These are phyloP conservation scores for Galaxea fascicularis DNA, from an alignment of 92 coral and sea anemone genomes.

Conservation along the genomic window DNA sequence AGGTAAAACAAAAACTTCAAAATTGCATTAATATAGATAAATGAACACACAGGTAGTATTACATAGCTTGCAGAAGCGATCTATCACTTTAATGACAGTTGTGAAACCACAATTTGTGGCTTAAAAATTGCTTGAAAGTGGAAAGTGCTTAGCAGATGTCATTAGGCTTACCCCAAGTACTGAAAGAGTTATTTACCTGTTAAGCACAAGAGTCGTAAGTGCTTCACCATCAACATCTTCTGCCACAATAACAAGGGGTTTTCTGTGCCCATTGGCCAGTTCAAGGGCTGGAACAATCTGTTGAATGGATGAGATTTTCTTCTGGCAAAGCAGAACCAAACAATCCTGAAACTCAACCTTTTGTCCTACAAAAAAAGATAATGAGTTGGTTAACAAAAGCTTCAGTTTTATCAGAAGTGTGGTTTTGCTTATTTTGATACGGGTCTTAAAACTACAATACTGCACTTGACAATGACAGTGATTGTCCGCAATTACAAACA, in stretches of 20 bases:
- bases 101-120: not conserved
- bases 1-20: too few relatives aligned
- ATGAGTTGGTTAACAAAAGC: not conserved
- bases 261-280: conserved; percentile 89
- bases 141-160: not conserved
- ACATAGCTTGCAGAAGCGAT: too few relatives aligned
- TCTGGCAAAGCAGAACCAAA: conserved; percentile 88
- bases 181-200: conserved; percentile 67
- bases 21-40: too few relatives aligned
- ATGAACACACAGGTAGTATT: too few relatives aligned
- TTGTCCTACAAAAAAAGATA: conserved; percentile 81
- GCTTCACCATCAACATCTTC: conserved; percentile 99
- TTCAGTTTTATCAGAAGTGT: not conserved
- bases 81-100: too few relatives aligned
- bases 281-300: conserved; percentile 99
- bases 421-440: not conserved
- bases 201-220: conserved; percentile 93
- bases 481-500: too few relatives aligned
- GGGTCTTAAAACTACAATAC: too few relatives aligned
- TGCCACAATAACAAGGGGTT: conserved; percentile 95
- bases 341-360: conserved; percentile 96
- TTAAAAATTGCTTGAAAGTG: not conserved
- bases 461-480: too few relatives aligned
- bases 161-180: not conserved
- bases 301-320: conserved; percentile 97